Evolutionary conservation across 2,797 vertebrate genomes (phyloP).

Genomic region (Sebastes alutus): DNA sequence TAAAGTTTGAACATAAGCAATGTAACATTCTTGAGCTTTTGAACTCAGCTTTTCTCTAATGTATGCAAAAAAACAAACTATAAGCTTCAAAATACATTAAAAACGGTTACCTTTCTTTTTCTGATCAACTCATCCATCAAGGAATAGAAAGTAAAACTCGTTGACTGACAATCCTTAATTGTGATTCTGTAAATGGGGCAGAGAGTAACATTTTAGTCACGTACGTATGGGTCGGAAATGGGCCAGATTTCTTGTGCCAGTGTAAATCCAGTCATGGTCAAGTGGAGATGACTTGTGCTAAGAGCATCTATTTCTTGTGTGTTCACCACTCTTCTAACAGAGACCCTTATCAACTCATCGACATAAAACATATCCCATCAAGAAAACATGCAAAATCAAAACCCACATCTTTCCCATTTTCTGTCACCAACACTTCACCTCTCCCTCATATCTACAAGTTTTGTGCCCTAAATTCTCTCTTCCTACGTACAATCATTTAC

Average conservation of each 20-base stretch:
- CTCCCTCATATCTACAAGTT: constrained; percentile 42
- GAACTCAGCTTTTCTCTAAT: constrained; percentile 16
- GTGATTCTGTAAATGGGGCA: constrained; percentile 18
- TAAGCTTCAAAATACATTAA: constrained; percentile 55
- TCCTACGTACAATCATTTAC: constrained; percentile 68
- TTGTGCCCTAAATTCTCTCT: constrained; percentile 49
- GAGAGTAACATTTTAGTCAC: constrained; percentile 5
- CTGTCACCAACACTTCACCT: constrained; percentile 16
- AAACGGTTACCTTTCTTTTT: constrained; percentile 23
- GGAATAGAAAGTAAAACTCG: constrained; percentile 28
- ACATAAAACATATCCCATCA: constrained; percentile 52
- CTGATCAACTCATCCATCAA: constrained; percentile 5
- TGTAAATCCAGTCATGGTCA: constrained; percentile 53
- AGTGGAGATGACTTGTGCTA: constrained; percentile 58
- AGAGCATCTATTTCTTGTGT: constrained; percentile 42
- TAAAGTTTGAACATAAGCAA: constrained; percentile 46
- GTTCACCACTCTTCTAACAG: constrained; percentile 36
- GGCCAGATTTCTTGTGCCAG: constrained; percentile 46
- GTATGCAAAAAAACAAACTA: constrained; percentile 32
- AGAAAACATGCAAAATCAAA: constrained; percentile 78
- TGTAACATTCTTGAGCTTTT: constrained; percentile 55
- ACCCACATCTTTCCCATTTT: constrained; percentile 12
- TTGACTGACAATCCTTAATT: constrained; percentile 16
- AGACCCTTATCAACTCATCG: constrained; percentile 32
- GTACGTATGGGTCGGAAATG: background rate